Evolutionary conservation across 1,140 invertebrate species (phyloP).

Genomic region (Drosophila santomea): DNA sequence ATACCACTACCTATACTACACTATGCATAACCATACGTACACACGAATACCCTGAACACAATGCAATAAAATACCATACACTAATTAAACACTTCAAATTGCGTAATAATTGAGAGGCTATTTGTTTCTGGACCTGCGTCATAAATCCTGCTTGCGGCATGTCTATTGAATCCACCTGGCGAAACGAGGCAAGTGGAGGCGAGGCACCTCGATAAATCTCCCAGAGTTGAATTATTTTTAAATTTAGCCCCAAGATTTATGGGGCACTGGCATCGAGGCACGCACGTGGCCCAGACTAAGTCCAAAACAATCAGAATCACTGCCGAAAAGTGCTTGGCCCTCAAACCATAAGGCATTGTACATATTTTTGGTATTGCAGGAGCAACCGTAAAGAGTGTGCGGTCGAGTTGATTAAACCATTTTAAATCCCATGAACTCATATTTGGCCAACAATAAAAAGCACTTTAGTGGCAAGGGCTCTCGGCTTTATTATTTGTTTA

Average conservation of each 20-base stretch:
- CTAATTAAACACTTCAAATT: constrained; percentile 63
- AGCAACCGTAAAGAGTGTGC: neutral
- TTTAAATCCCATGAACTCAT: constrained; percentile 69
- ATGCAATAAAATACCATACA: constrained; percentile 52
- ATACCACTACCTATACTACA: constrained; percentile 25
- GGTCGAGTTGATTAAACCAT: constrained; percentile 69
- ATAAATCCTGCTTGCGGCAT: constrained; percentile 28
- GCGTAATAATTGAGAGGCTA: constrained; percentile 58
- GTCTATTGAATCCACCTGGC: constrained; percentile 48
- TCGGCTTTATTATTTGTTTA: constrained; percentile 75
- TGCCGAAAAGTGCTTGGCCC: constrained; percentile 22
- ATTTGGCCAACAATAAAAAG: constrained; percentile 58
- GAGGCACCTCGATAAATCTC: constrained; percentile 50
- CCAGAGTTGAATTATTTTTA: constrained; percentile 52
- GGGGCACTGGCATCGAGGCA: constrained; percentile 18
- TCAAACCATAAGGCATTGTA: constrained; percentile 46
- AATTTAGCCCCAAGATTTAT: constrained; percentile 50
- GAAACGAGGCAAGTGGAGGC: neutral
- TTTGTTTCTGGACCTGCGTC: constrained; percentile 23
- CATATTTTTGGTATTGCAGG: constrained; percentile 48
- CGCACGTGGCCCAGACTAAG: constrained; percentile 41
- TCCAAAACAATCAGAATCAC: constrained; percentile 17
- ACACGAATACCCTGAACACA: constrained; percentile 50
- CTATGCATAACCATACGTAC: constrained; percentile 46
- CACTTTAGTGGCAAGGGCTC: constrained; percentile 54